Conservation (phyloP, 1,140 invertebrate genomes). For the Antheraea pernyi region DNA sequence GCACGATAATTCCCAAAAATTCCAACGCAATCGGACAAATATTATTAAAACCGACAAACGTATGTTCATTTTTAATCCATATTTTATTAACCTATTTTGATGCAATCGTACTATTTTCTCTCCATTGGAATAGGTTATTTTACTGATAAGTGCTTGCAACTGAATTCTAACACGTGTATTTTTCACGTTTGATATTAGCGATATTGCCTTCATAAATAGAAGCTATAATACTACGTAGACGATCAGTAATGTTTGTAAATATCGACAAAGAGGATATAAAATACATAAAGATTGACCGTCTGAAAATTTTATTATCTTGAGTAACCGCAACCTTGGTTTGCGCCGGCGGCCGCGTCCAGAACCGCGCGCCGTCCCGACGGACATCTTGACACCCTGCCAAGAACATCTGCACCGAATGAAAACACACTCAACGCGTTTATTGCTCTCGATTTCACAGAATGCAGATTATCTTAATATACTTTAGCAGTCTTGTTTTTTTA, state of each 20-base stretch:
- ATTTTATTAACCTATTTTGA: no score
- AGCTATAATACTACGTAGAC: background rate
- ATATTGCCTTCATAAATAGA: no score
- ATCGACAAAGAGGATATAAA: constrained; percentile 11
- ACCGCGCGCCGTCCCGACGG: background rate
- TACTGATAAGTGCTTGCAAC: no score
- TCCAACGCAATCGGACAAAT: no score
- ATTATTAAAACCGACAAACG: no score
- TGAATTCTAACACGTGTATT: no score
- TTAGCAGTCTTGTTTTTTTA: background rate
- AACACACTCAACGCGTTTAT: constrained; percentile 20
- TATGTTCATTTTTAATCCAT: no score
- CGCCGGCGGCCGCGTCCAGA: constrained; percentile 21
- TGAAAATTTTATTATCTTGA: constrained; percentile 30
- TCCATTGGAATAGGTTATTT: no score
- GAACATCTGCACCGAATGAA: constrained; percentile 43
- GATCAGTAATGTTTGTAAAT: constrained; percentile 21
- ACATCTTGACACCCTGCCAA: constrained; percentile 51
- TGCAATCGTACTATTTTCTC: no score
- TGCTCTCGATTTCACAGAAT: constrained; percentile 19
- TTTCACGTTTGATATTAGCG: no score
- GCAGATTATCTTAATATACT: background rate
- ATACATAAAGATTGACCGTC: constrained; percentile 5
- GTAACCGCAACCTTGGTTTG: constrained; percentile 54
- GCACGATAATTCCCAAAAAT: no score